These are phyloP conservation scores for Apodemus agrarius DNA, from an alignment of 2,797 vertebrate species.

Conservation along the genomic window DNA sequence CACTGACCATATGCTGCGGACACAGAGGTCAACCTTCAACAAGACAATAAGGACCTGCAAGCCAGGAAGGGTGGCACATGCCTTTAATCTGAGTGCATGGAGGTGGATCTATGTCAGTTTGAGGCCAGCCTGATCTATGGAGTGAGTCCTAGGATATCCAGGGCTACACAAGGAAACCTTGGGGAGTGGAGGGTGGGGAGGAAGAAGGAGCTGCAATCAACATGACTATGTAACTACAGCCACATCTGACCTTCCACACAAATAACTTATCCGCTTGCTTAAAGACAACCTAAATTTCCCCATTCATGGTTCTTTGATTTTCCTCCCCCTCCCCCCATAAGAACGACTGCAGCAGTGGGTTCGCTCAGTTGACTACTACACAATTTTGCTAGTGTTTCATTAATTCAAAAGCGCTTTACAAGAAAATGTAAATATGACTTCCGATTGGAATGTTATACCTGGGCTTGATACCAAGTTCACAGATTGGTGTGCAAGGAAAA, in stretches of 20 bases:
- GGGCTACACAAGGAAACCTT: neutral
- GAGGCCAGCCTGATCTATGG: neutral
- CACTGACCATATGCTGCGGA: neutral
- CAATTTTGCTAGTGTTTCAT: neutral
- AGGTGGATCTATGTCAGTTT: neutral
- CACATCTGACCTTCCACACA: neutral
- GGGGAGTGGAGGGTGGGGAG: neutral
- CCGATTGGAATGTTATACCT: neutral
- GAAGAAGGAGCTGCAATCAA: neutral
- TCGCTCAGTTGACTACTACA: slow-evolving; percentile 58
- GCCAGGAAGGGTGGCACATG: neutral
- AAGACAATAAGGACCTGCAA: neutral
- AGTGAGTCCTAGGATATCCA: neutral
- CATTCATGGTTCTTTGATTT: neutral
- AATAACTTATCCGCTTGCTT: neutral
- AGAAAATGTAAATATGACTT: neutral
- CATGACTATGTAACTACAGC: neutral
- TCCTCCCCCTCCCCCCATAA: slow-evolving; percentile 11
- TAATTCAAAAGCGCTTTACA: neutral
- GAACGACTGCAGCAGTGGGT: slow-evolving; percentile 69
- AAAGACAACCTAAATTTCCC: neutral
- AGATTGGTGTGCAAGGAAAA: neutral
- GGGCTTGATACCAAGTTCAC: neutral
- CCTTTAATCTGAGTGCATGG: neutral
- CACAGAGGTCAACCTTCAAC: neutral